Base-by-base conservation (phyloP, 1,140 invertebrate genomes). In the Anadara kagoshimensis region DNA sequence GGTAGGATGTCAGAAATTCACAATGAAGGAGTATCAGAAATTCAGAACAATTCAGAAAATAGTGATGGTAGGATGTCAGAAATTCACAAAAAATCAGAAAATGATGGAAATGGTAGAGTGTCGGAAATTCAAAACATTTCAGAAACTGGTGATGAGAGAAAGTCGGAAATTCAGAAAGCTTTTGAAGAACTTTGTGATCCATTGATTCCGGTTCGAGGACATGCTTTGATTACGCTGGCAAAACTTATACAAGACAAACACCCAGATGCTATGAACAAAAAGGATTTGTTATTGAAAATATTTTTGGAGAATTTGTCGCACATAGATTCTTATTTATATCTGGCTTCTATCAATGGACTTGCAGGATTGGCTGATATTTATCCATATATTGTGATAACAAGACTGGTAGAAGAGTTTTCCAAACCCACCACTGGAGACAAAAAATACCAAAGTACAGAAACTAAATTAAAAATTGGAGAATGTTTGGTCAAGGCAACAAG, bases 281-380 rank as follows among this genome's bases (percentile, higher is more conserved):
- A 93, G 81, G 90, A 93, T 68, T 90, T 92, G 75, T 73, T 96
- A 26, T 89, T 95, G 47, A 92, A 92, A 81, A 87, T 95, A 12
- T 86, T 85, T 79, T 41, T 87, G 71, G 92, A 94, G 87, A 93
- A 94, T 90, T 85, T 97, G 0, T 93, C 92, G 81, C 91, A 96
- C 81, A 86, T 93, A 43, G 96, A 97, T 86, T 95, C 95, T 0
- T 97, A 95, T 86, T 90, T 97, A 62, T 97, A 97, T 89, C 87
- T 97, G 58, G 90, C 92, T 56, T 93, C 95, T 14, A 93, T 96
- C 22, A 93, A 94, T 83, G 94, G 94, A 18, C 86, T 97, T 57
- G 92, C 93, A 43, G 87, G 92, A 20, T 85, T 96, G 53, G 92
- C 92, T 49, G 89, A 91, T 63, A 85, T 90, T 57, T 93, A 91